Base-by-base conservation (phyloP, 2,797 vertebrate species). In the Coluber constrictor region DNA sequence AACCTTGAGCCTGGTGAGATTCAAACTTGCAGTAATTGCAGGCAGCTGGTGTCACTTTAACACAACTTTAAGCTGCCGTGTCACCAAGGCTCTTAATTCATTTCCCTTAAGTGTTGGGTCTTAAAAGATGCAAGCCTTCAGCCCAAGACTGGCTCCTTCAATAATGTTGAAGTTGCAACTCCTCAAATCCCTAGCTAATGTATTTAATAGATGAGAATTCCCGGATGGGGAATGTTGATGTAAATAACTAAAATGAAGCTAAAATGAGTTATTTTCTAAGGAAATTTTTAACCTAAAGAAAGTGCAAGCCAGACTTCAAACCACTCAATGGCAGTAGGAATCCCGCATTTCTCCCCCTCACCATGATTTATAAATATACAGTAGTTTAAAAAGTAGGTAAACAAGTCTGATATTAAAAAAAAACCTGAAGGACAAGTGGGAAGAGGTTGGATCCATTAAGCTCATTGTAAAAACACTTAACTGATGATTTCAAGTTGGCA, bases 381-480 rank as follows among this genome's bases (percentile, higher is more conserved):
- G 55, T 66, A 16, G 37, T 74, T 88, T 88, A 37, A 90, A 87
- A 43, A 90, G 83, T 8, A 88, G 89, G 55, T 54, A 90, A 91
- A 83, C 43, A 90, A 88, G 16, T 55, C 47, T 12, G 4, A 29
- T n/a, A 43, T n/a, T 6, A 27, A 79, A 74, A 55, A 63, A 89
- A 47, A 74, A 1, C 7, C 32, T 56, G 57, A 91, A 93, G 79
- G 89, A 87, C 7, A 16, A 16, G n/a, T 20, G 32, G n/a, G 11
- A 47, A 88, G 29, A 88, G 47, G 27, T 47, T 55, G n/a, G 79
- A 70, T 91, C 90, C 92, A 91, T 93, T 93, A 89, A 79, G 66
- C 90, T 91, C 86, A 89, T 93, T 91, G 92, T 91, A 88, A 93
- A 93, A 93, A 83, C 92, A 93, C 92, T 93, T 93, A 91, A 63